Percentiles rank a stretch among this genome's conserved stretches.
phyloP scores from a whole-genome alignment of 2,113 vertebrate genomes.

The Tympanuchus pallidicinctus region DNA sequence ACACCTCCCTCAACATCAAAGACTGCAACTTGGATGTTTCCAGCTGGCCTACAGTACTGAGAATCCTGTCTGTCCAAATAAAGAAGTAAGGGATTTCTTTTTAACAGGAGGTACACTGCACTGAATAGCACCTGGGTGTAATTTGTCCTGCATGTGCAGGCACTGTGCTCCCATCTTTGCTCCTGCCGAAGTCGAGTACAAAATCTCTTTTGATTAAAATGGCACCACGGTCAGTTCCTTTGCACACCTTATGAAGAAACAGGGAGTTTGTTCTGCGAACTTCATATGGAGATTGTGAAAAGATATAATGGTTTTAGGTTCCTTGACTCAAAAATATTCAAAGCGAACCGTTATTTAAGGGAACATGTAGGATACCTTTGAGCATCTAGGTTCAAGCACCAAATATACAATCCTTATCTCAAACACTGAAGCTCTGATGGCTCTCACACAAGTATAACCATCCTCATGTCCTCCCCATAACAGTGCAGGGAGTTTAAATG shows the following conservation, averaged over 20 bases:
- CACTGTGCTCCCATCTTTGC: background rate
- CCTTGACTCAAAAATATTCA: background rate
- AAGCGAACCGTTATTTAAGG: background rate
- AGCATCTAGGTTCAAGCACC: background rate
- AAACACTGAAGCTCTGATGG: background rate
- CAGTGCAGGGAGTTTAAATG: background rate
- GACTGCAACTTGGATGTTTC: background rate
- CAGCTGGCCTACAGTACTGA: background rate
- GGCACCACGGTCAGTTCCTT: background rate
- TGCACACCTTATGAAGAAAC: background rate
- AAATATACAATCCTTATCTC: background rate
- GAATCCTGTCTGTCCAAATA: background rate
- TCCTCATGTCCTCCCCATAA: rapidly evolving
- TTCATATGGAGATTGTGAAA: background rate
- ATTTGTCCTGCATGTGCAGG: background rate
- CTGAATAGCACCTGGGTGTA: background rate
- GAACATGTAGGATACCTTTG: background rate
- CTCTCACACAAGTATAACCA: rapidly evolving
- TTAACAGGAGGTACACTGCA: background rate
- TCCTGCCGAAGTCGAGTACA: background rate
- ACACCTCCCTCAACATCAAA: background rate
- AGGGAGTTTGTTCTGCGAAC: background rate
- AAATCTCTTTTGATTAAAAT: background rate
- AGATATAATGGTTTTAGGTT: background rate
- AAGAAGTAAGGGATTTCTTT: background rate